A percentile compares a stretch with the other conserved stretches of the same genome.
Conservation (phyloP, 2,113 vertebrate species). For the Callocephalon fimbriatum region DNA sequence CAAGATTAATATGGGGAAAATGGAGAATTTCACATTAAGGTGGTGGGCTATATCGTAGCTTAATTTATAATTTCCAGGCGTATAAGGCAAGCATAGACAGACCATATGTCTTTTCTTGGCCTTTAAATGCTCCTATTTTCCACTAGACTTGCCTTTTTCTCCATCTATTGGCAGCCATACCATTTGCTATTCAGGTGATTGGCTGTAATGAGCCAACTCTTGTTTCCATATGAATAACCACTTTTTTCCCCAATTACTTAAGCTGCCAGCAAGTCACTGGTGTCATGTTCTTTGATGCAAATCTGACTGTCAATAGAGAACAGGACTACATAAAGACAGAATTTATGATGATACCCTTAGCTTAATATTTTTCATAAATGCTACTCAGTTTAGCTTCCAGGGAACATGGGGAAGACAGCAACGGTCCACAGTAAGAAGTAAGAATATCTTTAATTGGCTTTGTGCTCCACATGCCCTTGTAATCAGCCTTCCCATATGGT, state of each 20-base stretch:
- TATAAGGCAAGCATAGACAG: slow-evolving; percentile 71
- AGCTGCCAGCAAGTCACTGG: slow-evolving; percentile 70
- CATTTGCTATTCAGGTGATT: slow-evolving; percentile 74
- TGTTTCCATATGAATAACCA: slow-evolving; percentile 69
- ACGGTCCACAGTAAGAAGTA: slow-evolving; percentile 44
- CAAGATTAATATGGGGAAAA: background rate
- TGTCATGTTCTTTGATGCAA: slow-evolving; percentile 66
- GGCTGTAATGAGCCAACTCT: slow-evolving; percentile 69
- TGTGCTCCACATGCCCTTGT: slow-evolving; percentile 62
- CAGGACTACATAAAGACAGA: background rate
- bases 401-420: background rate
- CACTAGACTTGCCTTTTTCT: slow-evolving; percentile 76
- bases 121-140: slow-evolving; percentile 75
- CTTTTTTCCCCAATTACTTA: slow-evolving; percentile 70
- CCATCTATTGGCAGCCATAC: slow-evolving; percentile 69
- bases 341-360: background rate
- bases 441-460: slow-evolving; percentile 67
- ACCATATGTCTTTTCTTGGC: slow-evolving; percentile 74
- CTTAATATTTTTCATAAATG: slow-evolving; percentile 43
- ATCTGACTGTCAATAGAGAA: slow-evolving; percentile 51
- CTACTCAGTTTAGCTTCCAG: slow-evolving; percentile 3
- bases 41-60: slow-evolving; percentile 58
- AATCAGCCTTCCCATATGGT: slow-evolving; percentile 67
- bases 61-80: slow-evolving; percentile 70
- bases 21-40: slow-evolving; percentile 41